Conservation (phyloP, 2,113 vertebrate species). For the Coptodon rendalli region DNA sequence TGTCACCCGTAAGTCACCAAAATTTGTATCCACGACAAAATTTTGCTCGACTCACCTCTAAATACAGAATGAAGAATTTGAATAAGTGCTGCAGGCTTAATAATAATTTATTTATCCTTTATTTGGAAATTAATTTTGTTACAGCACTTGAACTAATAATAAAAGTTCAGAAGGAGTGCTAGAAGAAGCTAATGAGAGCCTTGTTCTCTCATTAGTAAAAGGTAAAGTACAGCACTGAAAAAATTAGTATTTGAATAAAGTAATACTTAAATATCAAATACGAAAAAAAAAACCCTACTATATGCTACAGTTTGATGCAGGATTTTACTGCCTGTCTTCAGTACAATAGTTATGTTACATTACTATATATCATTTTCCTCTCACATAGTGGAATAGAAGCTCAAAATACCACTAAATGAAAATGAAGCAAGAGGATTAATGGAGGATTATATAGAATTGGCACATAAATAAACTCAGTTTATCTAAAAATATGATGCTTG, state of each 20-base stretch:
- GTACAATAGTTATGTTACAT: background rate
- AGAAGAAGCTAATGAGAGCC: background rate
- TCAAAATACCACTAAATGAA: background rate
- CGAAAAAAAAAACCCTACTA: rapidly evolving
- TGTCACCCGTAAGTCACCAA: background rate
- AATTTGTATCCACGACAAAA: background rate
- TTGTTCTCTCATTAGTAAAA: background rate
- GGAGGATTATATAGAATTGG: background rate
- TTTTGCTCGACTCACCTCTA: background rate
- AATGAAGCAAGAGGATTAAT: background rate
- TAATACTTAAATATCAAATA: background rate
- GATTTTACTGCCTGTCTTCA: background rate
- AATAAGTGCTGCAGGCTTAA: background rate
- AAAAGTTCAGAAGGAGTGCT: background rate
- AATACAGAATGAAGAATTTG: background rate
- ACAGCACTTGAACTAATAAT: background rate
- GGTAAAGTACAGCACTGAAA: background rate
- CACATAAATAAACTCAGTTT: background rate
- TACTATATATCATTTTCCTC: background rate
- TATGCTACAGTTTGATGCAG: background rate
- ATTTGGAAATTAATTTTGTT: background rate
- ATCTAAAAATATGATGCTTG: background rate
- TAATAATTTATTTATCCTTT: background rate
- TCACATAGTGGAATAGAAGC: background rate
- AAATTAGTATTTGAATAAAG: background rate